These are phyloP conservation scores for Spinibarbus caldwelli DNA, from an alignment of 2,797 vertebrate species.

Conservation along the genomic window DNA sequence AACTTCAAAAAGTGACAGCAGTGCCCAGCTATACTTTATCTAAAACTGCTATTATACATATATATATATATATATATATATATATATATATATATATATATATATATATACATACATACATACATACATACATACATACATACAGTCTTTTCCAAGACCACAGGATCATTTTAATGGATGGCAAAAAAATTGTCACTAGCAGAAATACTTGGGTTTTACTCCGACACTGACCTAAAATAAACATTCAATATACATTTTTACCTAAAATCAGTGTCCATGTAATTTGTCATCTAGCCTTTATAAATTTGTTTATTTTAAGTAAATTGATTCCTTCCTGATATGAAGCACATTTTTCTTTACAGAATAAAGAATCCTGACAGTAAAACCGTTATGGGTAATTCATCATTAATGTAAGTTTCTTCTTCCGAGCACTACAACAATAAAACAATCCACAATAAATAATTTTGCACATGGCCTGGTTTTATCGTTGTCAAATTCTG, in stretches of 20 bases:
- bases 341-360: constrained; percentile 7
- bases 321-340: constrained; percentile 12
- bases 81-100: no score
- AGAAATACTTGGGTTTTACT: background rate
- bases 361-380: constrained; percentile 27
- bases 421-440: constrained; percentile 74
- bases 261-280: background rate
- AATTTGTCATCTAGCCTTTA: background rate
- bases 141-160: no score
- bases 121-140: no score
- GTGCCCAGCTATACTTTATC: background rate
- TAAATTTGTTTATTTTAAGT: constrained; percentile 8
- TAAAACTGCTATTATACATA: background rate
- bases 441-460: constrained; percentile 76
- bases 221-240: background rate
- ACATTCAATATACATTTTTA: background rate
- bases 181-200: background rate
- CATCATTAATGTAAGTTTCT: constrained; percentile 51
- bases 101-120: no score
- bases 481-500: constrained; percentile 73
- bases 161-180: no score
- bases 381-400: constrained; percentile 35
- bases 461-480: constrained; percentile 74
- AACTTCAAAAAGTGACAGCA: background rate
- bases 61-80: no score